phyloP scores from a whole-genome alignment of 2,113 vertebrate species.

The Gadus macrocephalus region DNA sequence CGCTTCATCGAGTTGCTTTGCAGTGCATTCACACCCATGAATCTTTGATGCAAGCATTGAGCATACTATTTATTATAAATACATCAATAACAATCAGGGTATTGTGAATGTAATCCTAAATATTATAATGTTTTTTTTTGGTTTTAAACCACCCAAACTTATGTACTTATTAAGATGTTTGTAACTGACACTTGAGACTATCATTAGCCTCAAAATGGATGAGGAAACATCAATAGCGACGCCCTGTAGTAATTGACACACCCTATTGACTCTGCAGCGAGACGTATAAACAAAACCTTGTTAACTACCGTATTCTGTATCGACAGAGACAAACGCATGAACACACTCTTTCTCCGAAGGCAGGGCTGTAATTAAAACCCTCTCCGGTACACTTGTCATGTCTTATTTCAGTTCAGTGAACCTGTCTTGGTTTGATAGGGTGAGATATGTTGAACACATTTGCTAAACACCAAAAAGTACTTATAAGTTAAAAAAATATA shows the following conservation, averaged over 20 bases:
- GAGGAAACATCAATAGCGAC: slow-evolving; percentile 28
- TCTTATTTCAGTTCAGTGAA: too few species aligned
- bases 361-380: too few species aligned
- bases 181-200: slow-evolving; percentile 8
- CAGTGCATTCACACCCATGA: not conserved
- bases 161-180: not conserved
- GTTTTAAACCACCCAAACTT: not conserved
- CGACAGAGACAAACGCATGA: slow-evolving; percentile 24
- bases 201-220: slow-evolving; percentile 48
- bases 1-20: not conserved
- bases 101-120: not conserved
- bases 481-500: too few species aligned
- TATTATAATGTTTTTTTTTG: not conserved
- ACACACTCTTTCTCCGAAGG: too few species aligned
- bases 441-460: too few species aligned
- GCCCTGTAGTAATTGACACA: slow-evolving; percentile 28
- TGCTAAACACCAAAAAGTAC: too few species aligned
- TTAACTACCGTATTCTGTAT: slow-evolving; percentile 37
- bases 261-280: slow-evolving; percentile 36
- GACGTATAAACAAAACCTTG: slow-evolving; percentile 45
- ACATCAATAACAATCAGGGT: not conserved
- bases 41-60: not conserved
- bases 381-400: too few species aligned
- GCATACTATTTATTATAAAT: not conserved
- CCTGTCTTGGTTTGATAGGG: too few species aligned